Base-by-base conservation (phyloP, 2,113 vertebrate species). In the Delphinus delphis region DNA sequence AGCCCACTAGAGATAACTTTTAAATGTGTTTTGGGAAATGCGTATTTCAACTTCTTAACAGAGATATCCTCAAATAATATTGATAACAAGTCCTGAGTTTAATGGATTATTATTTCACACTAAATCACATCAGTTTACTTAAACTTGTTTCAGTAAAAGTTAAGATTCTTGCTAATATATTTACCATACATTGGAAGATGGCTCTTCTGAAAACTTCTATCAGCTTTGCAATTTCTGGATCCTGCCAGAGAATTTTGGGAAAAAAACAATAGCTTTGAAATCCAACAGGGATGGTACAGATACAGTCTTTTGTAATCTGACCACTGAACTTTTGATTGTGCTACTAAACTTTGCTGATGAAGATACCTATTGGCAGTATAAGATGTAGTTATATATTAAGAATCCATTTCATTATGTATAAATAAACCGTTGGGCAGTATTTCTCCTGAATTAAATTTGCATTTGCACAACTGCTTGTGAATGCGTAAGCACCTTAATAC, bases 391-490 rank as follows among this genome's bases (percentile, higher is more conserved):
- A n/a, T 50, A 36, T 38, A 80, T 97, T 87, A 82, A 79, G 33
- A 58, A 83, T 58, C 6, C 0, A 68, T 80, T 93, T 93, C 62
- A 60, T 55, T 83, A 33, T 86, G 68, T 94, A 88, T 88, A 84
- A 38, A 80, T 31, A 88, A 17, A 50, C 53, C 36, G 90, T 6
- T 44, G 11, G 8, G 25, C 84, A 92, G 1, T 6, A 36, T 88
- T 62, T 97, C 71, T 97, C 62, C 47, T 81, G 55, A 94, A 55
- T n/a, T 10, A 18, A 25, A 87, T 58, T 94, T 97, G 71, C 41
- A 62, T 77, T 97, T 88, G 65, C 12, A 70, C 12, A 96, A 53
- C 55, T 53, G 47, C 50, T 76, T 63, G 17, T 74, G 53, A 96
- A 82, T 95, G 76, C 94, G 50, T 38, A 88, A 83, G n/a, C 36